A percentile compares a stretch with the other conserved stretches of the same genome.
phyloP scores from a whole-genome alignment of 2,797 vertebrate genomes.

The Sebastes umbrosus region DNA sequence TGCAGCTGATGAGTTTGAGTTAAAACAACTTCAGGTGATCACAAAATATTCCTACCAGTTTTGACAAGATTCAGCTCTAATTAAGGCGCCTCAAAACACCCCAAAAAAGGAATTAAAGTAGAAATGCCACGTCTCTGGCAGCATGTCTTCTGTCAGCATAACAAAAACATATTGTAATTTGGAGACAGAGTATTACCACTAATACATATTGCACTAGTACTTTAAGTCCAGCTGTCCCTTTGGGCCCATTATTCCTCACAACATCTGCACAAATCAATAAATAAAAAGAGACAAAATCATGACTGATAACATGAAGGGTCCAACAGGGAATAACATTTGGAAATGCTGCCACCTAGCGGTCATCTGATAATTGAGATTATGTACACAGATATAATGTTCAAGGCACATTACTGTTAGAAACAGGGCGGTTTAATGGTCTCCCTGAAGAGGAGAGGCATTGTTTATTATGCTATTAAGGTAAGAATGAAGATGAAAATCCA shows the following conservation, averaged over 20 bases:
- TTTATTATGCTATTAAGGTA: neutral
- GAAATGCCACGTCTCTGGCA: neutral
- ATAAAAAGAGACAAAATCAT: neutral
- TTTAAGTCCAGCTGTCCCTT: neutral
- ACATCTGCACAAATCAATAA: neutral
- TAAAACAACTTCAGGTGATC: slow-evolving; percentile 64
- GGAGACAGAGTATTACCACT: neutral
- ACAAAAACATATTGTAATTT: neutral
- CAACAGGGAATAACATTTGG: slow-evolving; percentile 17
- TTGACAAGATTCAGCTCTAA: slow-evolving; percentile 39
- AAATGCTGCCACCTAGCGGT: slow-evolving; percentile 74
- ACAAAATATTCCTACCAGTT: slow-evolving; percentile 16
- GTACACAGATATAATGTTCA: neutral
- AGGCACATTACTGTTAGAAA: neutral
- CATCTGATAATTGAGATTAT: neutral
- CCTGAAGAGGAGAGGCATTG: neutral
- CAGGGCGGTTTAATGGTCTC: neutral
- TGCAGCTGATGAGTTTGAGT: slow-evolving; percentile 63
- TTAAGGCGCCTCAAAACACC: slow-evolving; percentile 14
- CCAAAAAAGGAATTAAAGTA: neutral
- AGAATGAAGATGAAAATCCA: neutral
- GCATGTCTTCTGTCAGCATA: neutral
- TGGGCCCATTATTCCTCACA: neutral
- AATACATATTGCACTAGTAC: neutral
- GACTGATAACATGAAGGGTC: neutral